Evolutionary conservation across 2,888 invertebrate species (phyloP).

Genomic region (Spilarctia lutea): DNA sequence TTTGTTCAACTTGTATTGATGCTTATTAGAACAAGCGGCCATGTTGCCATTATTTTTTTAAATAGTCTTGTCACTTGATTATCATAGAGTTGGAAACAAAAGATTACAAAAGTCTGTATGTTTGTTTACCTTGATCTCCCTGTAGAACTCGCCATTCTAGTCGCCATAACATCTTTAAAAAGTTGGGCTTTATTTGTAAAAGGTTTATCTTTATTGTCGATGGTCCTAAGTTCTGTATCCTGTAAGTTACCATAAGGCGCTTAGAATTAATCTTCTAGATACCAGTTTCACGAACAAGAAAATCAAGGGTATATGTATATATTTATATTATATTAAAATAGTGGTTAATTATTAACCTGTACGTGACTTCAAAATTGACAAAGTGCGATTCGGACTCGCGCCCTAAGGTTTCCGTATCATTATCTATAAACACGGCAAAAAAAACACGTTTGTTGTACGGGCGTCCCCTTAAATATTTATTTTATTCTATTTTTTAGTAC

Average conservation of each 20-base stretch:
- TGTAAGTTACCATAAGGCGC: constrained; percentile 40
- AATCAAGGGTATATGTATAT: no score
- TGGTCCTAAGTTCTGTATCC: constrained; percentile 63
- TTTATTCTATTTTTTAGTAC: no score
- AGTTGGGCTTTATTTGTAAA: constrained; percentile 71
- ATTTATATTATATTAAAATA: no score
- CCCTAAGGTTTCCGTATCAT: no score
- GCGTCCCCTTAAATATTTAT: no score
- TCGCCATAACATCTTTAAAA: constrained; percentile 73
- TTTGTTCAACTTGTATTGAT: not conserved
- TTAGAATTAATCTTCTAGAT: no score
- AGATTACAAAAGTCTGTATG: not conserved
- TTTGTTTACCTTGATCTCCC: constrained; percentile 62
- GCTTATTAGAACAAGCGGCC: not conserved
- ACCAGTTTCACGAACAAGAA: no score
- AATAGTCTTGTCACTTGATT: not conserved
- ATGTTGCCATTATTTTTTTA: not conserved
- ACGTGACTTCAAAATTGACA: no score
- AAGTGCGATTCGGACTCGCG: no score
- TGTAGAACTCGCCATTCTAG: constrained; percentile 62
- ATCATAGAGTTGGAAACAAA: not conserved
- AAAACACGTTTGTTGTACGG: no score
- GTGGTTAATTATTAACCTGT: no score
- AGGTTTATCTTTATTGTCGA: constrained; percentile 68
- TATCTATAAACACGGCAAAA: no score